Percentiles rank a stretch among this genome's conserved stretches.
These are phyloP conservation scores for Sphecodes monilicornis DNA, from an alignment of 2,888 invertebrate species.

Conservation along the genomic window DNA sequence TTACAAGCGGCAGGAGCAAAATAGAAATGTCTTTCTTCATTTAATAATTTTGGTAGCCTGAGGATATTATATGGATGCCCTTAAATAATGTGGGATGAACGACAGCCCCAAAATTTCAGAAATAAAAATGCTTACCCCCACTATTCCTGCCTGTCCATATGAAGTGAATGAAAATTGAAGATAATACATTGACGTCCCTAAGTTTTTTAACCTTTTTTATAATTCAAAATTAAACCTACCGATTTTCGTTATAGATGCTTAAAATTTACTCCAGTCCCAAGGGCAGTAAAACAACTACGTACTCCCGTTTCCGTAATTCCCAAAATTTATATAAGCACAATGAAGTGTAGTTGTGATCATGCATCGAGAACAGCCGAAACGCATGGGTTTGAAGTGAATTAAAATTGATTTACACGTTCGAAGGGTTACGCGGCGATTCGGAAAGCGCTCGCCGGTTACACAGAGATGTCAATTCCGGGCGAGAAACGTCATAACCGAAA, in stretches of 20 bases:
- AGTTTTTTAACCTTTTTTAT: too few relatives aligned
- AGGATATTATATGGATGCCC: not conserved
- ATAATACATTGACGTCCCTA: too few relatives aligned
- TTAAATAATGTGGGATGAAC: not conserved
- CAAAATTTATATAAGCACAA: not conserved
- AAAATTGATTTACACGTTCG: slow-evolving; percentile 3
- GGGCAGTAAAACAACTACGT: too few relatives aligned
- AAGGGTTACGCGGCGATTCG: not conserved
- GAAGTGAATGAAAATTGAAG: too few relatives aligned
- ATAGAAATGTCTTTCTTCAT: not conserved
- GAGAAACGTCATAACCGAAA: slow-evolving; percentile 1
- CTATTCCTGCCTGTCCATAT: too few relatives aligned
- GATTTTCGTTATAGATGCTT: too few relatives aligned
- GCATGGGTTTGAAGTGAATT: not conserved
- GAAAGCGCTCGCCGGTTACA: slow-evolving; percentile 1
- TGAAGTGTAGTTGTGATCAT: not conserved
- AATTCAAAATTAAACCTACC: too few relatives aligned
- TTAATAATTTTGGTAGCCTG: not conserved
- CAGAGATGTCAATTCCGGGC: slow-evolving; percentile 5
- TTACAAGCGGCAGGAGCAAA: not conserved
- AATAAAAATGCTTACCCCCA: too few relatives aligned
- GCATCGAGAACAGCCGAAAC: not conserved
- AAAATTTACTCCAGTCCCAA: too few relatives aligned
- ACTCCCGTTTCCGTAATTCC: not conserved
- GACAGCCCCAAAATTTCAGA: too few relatives aligned